Base-by-base conservation (phyloP, 2,797 vertebrate species). In the Eulemur coronatus region DNA sequence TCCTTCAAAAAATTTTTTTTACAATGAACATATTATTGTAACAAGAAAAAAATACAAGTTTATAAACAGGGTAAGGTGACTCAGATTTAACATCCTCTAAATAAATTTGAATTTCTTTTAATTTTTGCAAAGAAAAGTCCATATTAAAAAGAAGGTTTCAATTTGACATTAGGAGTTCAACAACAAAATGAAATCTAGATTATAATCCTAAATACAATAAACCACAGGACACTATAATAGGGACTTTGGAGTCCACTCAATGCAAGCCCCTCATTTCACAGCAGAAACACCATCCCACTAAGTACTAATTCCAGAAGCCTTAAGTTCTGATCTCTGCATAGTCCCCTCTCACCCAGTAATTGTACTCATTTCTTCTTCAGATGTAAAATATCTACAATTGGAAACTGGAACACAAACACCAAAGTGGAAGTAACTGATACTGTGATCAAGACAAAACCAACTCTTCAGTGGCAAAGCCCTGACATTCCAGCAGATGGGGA, bases 401-500 rank as follows among this genome's bases (percentile, higher is more conserved):
- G 33, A 89, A 84, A 65, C 2, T 7, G 30, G 69, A 80, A 84
- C 15, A 26, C 59, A 87, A 28, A 82, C 84, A 35, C 35, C 48
- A 18, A 52, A 57, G 76, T 7, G 35, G 33, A 35, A 93, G 48
- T n/a, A 35, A 82, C 38, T 22, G 70, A 69, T 24, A 89, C 46
- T 90, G 28, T 63, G 48, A 81, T 5, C 7, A 63, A 96, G 70
- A 65, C 15, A 69, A 17, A n/a, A 65, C 14, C 3, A 59, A 61
- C 33, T 26, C 67, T 82, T 13, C 61, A 80, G 50, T 33, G 38
- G 95, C 52, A 96, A 63, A 95, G 55, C 70, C 65, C 90, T 41
- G 46, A 88, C 35, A 81, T 59, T 80, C 84, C 96, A 97, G 87
- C 70, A 97, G 95, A 76, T 81, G 88, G 94, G 33, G 94, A 87